Percentiles rank a stretch among this genome's conserved stretches.
Evolutionary conservation across 2,888 invertebrate genomes (phyloP).

Genomic region (Teleiodes luculella): DNA sequence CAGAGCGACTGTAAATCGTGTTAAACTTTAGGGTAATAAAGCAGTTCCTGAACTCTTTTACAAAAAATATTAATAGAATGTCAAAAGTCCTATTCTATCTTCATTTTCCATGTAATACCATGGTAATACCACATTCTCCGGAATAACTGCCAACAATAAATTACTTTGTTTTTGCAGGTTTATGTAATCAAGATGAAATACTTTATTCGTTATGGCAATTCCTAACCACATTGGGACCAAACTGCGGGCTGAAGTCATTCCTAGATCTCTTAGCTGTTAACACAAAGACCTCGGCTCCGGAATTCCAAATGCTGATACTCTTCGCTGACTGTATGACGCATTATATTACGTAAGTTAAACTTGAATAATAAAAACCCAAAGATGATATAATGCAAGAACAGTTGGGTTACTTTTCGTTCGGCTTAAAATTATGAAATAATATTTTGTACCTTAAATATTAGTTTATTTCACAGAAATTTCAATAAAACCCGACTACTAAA

Average conservation of each 20-base stretch:
- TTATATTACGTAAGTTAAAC: slow-evolving; percentile 90
- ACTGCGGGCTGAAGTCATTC: slow-evolving; percentile 92
- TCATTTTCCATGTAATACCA: too few relatives aligned
- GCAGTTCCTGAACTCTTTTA: too few relatives aligned
- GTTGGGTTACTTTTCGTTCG: background rate
- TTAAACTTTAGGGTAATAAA: too few relatives aligned
- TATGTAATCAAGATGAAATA: slow-evolving; percentile 95
- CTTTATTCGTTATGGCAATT: slow-evolving; percentile 95
- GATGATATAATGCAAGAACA: background rate
- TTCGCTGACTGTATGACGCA: slow-evolving; percentile 98
- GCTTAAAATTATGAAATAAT: too few relatives aligned
- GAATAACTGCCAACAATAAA: background rate
- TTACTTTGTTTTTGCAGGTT: slow-evolving; percentile 78
- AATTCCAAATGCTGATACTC: slow-evolving; percentile 94
- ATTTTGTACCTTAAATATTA: too few relatives aligned
- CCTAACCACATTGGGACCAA: slow-evolving; percentile 91
- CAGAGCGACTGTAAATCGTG: too few relatives aligned
- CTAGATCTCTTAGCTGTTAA: slow-evolving; percentile 90
- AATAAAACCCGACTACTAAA: too few relatives aligned
- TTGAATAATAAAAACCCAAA: background rate
- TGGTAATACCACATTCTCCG: background rate
- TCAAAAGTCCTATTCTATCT: too few relatives aligned
- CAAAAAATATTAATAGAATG: too few relatives aligned
- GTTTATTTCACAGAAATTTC: too few relatives aligned
- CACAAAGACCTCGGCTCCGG: slow-evolving; percentile 89